Evolutionary conservation across 2,888 invertebrate species (phyloP).

Genomic region (Notocelia uddmanniana): DNA sequence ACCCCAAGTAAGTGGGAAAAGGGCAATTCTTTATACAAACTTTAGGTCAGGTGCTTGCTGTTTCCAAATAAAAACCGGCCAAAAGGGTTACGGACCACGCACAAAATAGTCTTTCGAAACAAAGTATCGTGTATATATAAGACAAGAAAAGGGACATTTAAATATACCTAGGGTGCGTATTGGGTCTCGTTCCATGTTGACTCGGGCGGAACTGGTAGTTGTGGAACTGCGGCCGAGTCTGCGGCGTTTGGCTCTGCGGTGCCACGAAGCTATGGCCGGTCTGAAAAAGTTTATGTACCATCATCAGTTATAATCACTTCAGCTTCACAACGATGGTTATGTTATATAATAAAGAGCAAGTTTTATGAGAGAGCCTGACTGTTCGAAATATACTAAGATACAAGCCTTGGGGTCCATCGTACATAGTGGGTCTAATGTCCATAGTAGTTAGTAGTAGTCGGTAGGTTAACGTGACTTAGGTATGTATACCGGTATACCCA

Average conservation of each 20-base stretch:
- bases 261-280: conserved; percentile 74
- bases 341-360: not conserved
- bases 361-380: not conserved
- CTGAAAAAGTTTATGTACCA: conserved; percentile 59
- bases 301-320: not conserved
- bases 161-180: conserved; percentile 73
- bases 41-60: no score
- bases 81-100: no score
- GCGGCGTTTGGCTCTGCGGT: conserved; percentile 70
- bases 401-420: not conserved
- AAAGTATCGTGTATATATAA: no score
- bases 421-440: no score
- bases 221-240: conserved; percentile 69
- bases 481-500: no score
- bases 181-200: conserved; percentile 74
- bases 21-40: no score
- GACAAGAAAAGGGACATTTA: not conserved
- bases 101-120: no score
- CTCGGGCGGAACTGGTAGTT: conserved; percentile 72
- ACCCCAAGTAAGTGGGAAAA: no score
- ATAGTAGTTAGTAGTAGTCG: no score
- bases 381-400: not conserved
- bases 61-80: no score
- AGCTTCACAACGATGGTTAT: not conserved
- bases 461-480: no score